These are phyloP conservation scores for Metopia argyrocephala DNA, from an alignment of 2,888 invertebrate species.

Conservation along the genomic window DNA sequence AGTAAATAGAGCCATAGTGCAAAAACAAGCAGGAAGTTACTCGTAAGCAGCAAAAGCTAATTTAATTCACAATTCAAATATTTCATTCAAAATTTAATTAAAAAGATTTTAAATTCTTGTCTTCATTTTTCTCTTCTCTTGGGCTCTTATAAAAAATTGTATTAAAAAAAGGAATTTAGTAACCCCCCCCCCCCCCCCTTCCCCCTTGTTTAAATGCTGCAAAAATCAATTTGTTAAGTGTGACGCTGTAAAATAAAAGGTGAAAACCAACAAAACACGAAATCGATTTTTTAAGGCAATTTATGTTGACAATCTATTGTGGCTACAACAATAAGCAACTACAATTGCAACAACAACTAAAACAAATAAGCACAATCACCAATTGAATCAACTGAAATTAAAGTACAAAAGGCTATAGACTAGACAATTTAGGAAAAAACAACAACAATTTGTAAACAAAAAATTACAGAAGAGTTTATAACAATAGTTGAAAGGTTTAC, in stretches of 20 bases:
- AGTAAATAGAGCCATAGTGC: not conserved
- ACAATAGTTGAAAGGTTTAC: no score
- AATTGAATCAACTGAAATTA: not conserved
- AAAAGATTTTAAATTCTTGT: no score
- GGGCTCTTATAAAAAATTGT: no score
- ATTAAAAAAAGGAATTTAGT: no score
- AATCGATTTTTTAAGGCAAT: slow-evolving; percentile 46
- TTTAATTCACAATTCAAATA: no score
- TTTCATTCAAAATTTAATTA: no score
- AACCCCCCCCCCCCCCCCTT: no score
- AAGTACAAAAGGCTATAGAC: not conserved
- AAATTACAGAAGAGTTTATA: not conserved
- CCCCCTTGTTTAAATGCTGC: slow-evolving; percentile 11
- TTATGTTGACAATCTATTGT: slow-evolving; percentile 35
- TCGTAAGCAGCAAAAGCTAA: not conserved
- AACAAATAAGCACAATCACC: slow-evolving; percentile 28
- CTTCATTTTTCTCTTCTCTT: no score
- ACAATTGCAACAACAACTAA: not conserved
- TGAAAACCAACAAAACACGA: slow-evolving; percentile 2
- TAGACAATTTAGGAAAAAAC: not conserved
- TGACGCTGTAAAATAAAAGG: slow-evolving; percentile 1
- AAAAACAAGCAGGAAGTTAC: not conserved
- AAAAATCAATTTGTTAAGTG: slow-evolving; percentile 24
- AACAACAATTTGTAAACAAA: not conserved
- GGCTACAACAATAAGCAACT: not conserved